phyloP scores from a whole-genome alignment of 2,113 vertebrate genomes.

The Lipotes vexillifer region DNA sequence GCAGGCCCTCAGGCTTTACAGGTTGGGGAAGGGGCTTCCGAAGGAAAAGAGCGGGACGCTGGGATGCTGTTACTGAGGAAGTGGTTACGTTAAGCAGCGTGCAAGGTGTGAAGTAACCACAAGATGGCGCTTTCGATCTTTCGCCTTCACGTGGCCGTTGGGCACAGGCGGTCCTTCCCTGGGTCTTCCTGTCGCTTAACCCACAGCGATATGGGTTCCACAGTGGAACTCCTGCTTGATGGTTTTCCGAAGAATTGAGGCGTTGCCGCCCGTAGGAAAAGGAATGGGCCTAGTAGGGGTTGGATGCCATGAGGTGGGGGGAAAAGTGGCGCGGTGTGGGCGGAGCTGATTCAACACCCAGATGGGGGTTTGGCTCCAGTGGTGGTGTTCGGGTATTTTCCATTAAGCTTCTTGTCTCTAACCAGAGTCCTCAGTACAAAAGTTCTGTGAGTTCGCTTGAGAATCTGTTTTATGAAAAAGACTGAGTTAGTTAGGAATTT shows the following conservation, averaged over 20 bases:
- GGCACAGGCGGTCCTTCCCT: neutral
- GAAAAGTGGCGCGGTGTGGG: neutral
- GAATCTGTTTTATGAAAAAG: neutral
- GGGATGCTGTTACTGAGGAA: neutral
- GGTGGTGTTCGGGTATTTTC: neutral
- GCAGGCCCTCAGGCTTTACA: neutral
- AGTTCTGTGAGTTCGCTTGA: neutral
- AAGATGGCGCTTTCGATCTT: slow-evolving; percentile 28
- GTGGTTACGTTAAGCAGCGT: neutral
- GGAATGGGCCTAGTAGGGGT: neutral
- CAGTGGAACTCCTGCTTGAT: neutral
- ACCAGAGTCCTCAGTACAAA: neutral
- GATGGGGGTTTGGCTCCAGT: no score
- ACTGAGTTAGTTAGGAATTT: neutral
- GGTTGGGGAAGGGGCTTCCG: neutral
- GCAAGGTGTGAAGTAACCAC: slow-evolving; percentile 10
- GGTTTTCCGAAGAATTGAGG: neutral
- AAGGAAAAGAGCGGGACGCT: neutral
- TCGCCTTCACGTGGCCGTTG: neutral
- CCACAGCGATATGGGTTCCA: neutral
- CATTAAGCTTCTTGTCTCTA: neutral
- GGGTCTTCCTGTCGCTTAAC: neutral
- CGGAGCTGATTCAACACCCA: neutral
- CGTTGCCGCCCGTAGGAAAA: neutral
- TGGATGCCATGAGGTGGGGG: neutral